phyloP scores from a whole-genome alignment of 2,888 invertebrate species.

The Limnephilus lunatus region DNA sequence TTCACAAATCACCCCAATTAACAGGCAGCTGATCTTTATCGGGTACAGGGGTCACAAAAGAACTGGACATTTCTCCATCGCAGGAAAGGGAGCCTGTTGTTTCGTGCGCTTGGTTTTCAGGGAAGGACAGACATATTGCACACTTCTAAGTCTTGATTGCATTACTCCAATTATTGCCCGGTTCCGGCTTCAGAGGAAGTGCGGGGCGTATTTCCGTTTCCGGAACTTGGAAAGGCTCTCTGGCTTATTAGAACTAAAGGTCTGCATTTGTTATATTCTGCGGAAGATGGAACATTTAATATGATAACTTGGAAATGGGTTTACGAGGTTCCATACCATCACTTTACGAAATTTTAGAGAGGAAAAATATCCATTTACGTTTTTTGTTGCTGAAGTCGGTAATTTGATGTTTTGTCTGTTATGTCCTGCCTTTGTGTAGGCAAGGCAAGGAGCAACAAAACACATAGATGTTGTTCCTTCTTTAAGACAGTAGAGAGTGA shows the following conservation, averaged over 20 bases:
- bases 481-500: not conserved
- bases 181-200: not conserved
- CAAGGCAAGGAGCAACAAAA: not conserved
- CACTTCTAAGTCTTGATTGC: slow-evolving; percentile 54
- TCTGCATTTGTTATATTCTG: not conserved
- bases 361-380: not conserved
- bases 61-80: not conserved
- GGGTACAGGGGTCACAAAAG: not conserved
- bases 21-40: too few relatives aligned
- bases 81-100: not conserved
- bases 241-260: slow-evolving; percentile 39
- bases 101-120: not conserved
- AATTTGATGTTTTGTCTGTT: not conserved
- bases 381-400: not conserved
- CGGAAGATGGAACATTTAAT: not conserved
- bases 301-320: slow-evolving; percentile 5
- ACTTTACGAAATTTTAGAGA: not conserved
- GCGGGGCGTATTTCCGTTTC: not conserved
- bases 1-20: too few relatives aligned
- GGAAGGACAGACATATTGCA: slow-evolving; percentile 30
- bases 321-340: not conserved
- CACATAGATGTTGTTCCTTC: not conserved
- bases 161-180: slow-evolving; percentile 45
- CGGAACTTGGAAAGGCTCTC: slow-evolving; percentile 50
- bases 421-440: not conserved